These are phyloP conservation scores for Amphimedon queenslandica DNA, from an alignment of 37 sponge, comb jelly and placozoan genomes.

Conservation along the genomic window DNA sequence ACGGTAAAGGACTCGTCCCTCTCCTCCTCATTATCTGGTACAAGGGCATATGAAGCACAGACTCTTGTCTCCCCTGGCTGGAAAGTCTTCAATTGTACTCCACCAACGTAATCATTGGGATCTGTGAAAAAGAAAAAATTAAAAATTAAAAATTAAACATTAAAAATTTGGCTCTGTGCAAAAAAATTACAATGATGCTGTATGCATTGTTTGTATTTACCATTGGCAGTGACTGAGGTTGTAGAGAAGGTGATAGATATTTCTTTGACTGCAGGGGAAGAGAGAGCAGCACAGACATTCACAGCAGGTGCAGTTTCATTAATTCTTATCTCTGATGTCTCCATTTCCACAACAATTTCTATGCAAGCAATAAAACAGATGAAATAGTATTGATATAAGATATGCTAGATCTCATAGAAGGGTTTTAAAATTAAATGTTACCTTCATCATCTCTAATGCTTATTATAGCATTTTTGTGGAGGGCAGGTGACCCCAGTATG, in stretches of 20 bases:
- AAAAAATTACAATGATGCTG: too few species aligned
- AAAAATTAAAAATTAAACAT: too few species aligned
- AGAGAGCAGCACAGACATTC: neutral
- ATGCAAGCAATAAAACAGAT: too few species aligned
- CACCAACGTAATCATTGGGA: neutral
- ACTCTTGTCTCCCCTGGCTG: neutral
- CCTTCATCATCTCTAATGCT: too few species aligned
- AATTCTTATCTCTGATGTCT: neutral
- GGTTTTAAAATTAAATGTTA: too few species aligned
- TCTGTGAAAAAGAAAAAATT: neutral
- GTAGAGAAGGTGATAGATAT: neutral
- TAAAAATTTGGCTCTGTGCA: too few species aligned
- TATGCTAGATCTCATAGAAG: too few species aligned
- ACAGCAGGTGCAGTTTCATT: neutral
- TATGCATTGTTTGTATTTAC: too few species aligned
- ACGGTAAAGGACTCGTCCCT: neutral
- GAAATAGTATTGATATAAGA: too few species aligned
- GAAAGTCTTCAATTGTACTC: neutral
- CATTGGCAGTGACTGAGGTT: neutral
- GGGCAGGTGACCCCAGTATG: too few species aligned
- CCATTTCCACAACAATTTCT: neutral
- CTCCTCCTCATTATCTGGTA: neutral
- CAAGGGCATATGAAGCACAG: neutral
- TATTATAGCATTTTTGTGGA: too few species aligned
- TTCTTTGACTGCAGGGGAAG: neutral